Percentiles rank a stretch among this genome's conserved stretches.
phyloP scores from a whole-genome alignment of 35 echinoderm and acorn worm genomes.

The Strongylocentrotus purpuratus region DNA sequence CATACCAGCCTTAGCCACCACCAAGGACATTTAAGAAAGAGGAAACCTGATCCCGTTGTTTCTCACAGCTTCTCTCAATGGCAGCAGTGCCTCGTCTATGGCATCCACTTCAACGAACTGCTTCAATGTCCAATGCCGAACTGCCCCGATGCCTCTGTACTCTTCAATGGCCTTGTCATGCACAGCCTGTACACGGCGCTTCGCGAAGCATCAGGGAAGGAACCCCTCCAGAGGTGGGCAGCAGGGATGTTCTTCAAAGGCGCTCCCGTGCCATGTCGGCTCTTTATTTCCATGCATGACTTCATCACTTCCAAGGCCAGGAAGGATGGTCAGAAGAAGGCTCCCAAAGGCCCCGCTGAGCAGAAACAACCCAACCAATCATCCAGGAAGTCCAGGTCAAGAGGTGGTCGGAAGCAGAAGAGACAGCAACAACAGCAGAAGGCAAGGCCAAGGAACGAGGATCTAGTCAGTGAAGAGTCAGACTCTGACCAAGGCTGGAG shows the following conservation, averaged over 20 bases:
- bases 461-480: neutral
- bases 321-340: neutral
- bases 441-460: neutral
- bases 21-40: neutral
- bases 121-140: conserved; percentile 44
- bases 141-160: conserved; percentile 59
- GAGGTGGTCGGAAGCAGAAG: neutral
- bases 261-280: neutral
- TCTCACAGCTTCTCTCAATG: conserved; percentile 64
- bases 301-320: neutral
- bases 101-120: conserved; percentile 59
- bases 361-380: neutral
- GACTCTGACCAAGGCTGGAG: neutral
- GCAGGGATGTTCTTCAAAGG: neutral
- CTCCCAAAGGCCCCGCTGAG: neutral
- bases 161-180: conserved; percentile 72
- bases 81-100: conserved; percentile 47
- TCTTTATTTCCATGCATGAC: conserved; percentile 15
- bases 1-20: conserved; percentile 40
- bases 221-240: neutral
- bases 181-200: conserved; percentile 59
- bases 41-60: conserved; percentile 36
- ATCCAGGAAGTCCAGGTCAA: neutral
- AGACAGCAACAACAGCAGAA: neutral
- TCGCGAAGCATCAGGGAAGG: neutral